Evolutionary conservation across 2,888 invertebrate genomes (phyloP).

Genomic region (Clanis bilineata): DNA sequence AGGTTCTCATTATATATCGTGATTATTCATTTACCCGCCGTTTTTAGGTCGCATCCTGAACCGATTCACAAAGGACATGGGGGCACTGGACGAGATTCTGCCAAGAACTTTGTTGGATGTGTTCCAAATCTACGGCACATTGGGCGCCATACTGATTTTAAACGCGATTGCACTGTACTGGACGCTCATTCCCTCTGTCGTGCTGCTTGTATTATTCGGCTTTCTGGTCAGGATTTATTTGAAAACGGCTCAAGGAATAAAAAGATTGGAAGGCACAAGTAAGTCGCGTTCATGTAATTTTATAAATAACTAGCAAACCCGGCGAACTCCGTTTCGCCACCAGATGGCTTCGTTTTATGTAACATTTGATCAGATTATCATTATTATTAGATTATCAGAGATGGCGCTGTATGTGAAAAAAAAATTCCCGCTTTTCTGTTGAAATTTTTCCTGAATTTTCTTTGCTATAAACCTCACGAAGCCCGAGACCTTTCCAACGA

Average conservation of each 20-base stretch:
- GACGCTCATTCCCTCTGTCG: conserved; percentile 81
- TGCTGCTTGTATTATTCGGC: conserved; percentile 82
- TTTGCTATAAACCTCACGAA: too few relatives aligned
- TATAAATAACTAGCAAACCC: too few relatives aligned
- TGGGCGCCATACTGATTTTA: conserved; percentile 82
- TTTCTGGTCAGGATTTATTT: conserved; percentile 84
- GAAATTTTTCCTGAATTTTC: too few relatives aligned
- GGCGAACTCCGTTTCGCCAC: too few relatives aligned
- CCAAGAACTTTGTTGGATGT: conserved; percentile 87
- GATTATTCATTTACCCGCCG: not conserved
- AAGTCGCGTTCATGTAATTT: conserved; percentile 40
- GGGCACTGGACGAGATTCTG: conserved; percentile 89
- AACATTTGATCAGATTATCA: too few relatives aligned
- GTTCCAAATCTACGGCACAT: conserved; percentile 76
- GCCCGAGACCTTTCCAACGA: too few relatives aligned
- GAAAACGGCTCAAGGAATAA: conserved; percentile 86
- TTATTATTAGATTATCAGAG: too few relatives aligned
- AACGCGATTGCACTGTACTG: conserved; percentile 84
- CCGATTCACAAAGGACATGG: conserved; percentile 93
- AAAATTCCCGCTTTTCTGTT: too few relatives aligned
- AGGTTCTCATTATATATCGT: conserved; percentile 18
- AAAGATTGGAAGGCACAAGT: conserved; percentile 84
- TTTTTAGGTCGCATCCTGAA: conserved; percentile 86
- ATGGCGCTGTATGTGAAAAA: too few relatives aligned
- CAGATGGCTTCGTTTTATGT: too few relatives aligned